A percentile compares a stretch with the other conserved stretches of the same genome.
These are phyloP conservation scores for Sicus ferrugineus DNA, from an alignment of 2,888 invertebrate species.

Conservation along the genomic window DNA sequence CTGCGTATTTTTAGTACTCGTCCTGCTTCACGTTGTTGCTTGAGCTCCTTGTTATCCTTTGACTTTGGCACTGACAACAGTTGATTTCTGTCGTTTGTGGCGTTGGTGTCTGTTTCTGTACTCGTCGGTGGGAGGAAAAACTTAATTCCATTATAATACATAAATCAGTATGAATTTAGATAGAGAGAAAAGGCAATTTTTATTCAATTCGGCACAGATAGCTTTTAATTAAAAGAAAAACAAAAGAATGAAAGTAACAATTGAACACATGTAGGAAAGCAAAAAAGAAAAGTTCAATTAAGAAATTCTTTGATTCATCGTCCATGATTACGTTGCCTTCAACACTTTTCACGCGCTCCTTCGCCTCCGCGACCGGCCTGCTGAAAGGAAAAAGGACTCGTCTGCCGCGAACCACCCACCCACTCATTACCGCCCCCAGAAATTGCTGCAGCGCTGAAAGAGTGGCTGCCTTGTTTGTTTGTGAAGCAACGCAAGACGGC, in stretches of 20 bases:
- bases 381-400: not conserved
- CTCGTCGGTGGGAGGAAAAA: not conserved
- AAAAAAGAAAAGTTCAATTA: not conserved
- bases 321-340: not conserved
- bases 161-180: not conserved
- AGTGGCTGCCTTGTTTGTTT: not conserved
- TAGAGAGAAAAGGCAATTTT: not conserved
- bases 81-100: slow-evolving; percentile 8
- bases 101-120: not conserved
- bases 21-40: not conserved
- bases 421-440: slow-evolving; percentile 3
- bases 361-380: not conserved
- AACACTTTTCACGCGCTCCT: not conserved
- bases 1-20: not conserved
- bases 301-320: too few species aligned
- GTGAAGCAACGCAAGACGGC: not conserved
- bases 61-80: not conserved
- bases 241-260: not conserved
- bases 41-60: slow-evolving; percentile 10
- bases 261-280: not conserved
- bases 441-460: not conserved
- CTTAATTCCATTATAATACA: not conserved
- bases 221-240: not conserved
- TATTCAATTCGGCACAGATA: not conserved
- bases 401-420: not conserved